Conservation (phyloP, 2,888 invertebrate species). For the Polietes domitor region DNA sequence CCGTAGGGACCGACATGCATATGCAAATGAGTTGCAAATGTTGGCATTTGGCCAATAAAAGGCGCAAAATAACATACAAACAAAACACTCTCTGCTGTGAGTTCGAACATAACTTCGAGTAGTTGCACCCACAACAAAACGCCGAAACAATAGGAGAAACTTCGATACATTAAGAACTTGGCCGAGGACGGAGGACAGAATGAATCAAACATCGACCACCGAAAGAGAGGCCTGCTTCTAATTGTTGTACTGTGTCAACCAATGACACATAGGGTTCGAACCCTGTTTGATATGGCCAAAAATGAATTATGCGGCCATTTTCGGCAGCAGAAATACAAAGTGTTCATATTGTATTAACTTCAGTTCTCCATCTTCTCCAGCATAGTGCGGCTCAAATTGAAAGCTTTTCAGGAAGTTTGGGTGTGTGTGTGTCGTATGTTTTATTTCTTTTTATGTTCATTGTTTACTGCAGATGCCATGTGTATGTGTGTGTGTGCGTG, state of each 20-base stretch:
- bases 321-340: constrained; percentile 21
- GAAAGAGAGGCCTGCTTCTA: constrained; percentile 10
- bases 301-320: constrained; percentile 51
- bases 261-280: constrained; percentile 21
- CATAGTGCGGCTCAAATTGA: neutral
- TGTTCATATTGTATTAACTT: neutral
- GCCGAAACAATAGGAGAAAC: too few relatives aligned
- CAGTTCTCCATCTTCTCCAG: neutral
- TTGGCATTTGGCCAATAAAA: constrained; percentile 62
- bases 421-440: constrained; percentile 25
- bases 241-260: constrained; percentile 8
- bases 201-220: neutral
- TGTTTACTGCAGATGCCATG: constrained; percentile 7
- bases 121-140: constrained; percentile 24
- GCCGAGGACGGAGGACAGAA: neutral
- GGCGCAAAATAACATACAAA: constrained; percentile 42
- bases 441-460: constrained; percentile 37
- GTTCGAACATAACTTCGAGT: constrained; percentile 13
- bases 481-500: neutral
- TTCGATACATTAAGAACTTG: too few relatives aligned
- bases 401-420: neutral
- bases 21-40: constrained; percentile 54
- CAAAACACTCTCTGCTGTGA: neutral
- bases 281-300: constrained; percentile 1
- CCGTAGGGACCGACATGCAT: constrained; percentile 49